Conservation (phyloP, 2,113 vertebrate genomes). For the Lagenorhynchus albirostris region DNA sequence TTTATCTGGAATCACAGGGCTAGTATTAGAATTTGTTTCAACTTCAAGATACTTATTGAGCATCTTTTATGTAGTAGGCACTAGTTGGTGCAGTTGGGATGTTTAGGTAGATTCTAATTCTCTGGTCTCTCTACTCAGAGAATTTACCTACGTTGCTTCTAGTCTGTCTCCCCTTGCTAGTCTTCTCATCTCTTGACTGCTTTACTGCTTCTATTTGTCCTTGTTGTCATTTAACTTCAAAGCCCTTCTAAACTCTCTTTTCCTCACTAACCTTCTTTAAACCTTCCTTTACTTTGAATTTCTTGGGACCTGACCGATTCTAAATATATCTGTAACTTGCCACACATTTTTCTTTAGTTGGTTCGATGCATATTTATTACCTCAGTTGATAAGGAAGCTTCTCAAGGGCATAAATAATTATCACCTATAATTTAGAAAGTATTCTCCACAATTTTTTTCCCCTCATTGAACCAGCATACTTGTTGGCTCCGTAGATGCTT, state of each 20-base stretch:
- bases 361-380: not conserved
- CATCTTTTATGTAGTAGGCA: not conserved
- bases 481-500: not conserved
- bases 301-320: not conserved
- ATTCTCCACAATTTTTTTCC: not conserved
- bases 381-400: not conserved
- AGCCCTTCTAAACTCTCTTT: not conserved
- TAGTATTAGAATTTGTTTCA: conserved; percentile 1
- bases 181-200: not conserved
- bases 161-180: not conserved
- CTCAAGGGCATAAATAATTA: not conserved
- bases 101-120: not conserved
- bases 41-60: not conserved
- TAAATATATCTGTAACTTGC: not conserved
- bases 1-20: not conserved
- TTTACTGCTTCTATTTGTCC: not conserved
- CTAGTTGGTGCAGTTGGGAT: not conserved
- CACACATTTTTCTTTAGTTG: not conserved
- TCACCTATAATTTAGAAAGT: not conserved
- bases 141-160: not conserved
- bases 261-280: not conserved
- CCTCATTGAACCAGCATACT: not conserved
- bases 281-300: not conserved
- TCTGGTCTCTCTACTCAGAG: not conserved
- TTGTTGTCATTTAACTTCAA: not conserved